phyloP scores from a whole-genome alignment of 2,113 vertebrate species.

The Phasianus colchicus region DNA sequence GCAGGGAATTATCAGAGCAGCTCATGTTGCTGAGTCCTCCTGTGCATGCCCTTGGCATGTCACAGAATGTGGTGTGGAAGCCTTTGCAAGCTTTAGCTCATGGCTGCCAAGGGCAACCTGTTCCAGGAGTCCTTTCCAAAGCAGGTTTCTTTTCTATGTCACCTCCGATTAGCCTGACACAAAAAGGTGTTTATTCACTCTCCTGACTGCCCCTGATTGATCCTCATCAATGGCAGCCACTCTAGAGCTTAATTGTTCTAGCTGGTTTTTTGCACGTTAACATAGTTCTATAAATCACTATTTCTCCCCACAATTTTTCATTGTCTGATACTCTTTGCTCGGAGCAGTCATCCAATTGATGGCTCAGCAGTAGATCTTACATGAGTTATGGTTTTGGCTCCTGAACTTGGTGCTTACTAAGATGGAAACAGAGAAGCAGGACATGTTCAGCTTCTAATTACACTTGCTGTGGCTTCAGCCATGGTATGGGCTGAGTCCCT shows the following conservation, averaged over 20 bases:
- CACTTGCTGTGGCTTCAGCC: neutral
- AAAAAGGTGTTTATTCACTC: neutral
- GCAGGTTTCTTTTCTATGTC: slow-evolving; percentile 4
- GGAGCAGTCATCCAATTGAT: neutral
- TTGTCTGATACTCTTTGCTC: neutral
- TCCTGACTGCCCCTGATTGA: neutral
- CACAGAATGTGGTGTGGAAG: neutral
- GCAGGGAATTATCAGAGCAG: neutral
- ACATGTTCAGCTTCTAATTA: neutral
- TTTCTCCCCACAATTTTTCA: neutral
- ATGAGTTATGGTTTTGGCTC: slow-evolving; percentile 1
- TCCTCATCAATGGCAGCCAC: neutral
- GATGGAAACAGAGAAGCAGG: neutral
- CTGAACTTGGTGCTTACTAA: neutral
- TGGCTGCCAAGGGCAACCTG: slow-evolving; percentile 7
- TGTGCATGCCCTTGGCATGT: neutral
- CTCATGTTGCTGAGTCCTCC: neutral
- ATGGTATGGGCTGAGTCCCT: neutral
- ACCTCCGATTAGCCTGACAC: neutral
- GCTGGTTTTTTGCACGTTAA: neutral
- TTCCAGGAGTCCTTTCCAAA: slow-evolving; percentile 4
- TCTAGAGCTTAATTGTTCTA: neutral
- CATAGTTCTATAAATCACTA: slow-evolving; percentile 4
- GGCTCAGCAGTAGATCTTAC: neutral
- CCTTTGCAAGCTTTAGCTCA: neutral